Percentiles rank a stretch among this genome's conserved stretches.
Evolutionary conservation across 1,140 invertebrate species (phyloP).

Genomic region (Drosophila mojavensis): DNA sequence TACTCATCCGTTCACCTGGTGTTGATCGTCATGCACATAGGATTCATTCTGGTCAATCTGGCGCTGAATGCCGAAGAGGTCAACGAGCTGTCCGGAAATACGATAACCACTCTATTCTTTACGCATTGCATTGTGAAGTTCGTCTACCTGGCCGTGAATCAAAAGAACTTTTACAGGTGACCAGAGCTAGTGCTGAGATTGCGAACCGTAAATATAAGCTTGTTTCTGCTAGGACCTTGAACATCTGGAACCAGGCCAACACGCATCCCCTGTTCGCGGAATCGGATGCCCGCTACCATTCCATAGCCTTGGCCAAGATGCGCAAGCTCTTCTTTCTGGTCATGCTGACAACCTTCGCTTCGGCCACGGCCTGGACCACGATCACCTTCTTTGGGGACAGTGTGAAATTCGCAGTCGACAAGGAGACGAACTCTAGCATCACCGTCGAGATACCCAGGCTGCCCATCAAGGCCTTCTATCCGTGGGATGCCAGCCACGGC

Average conservation of each 20-base stretch:
- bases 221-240: conserved; percentile 86
- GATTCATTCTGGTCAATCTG: conserved; percentile 88
- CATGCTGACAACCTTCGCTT: conserved; percentile 86
- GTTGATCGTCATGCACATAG: conserved; percentile 88
- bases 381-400: conserved; percentile 92
- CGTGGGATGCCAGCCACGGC: conserved; percentile 89
- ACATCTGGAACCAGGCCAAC: conserved; percentile 92
- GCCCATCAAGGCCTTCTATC: conserved; percentile 90
- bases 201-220: background rate
- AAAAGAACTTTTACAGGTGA: conserved; percentile 90
- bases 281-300: conserved; percentile 90
- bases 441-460: conserved; percentile 89
- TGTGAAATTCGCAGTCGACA: conserved; percentile 87
- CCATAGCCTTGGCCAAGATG: conserved; percentile 90
- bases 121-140: conserved; percentile 90
- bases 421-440: conserved; percentile 89
- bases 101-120: conserved; percentile 92
- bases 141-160: conserved; percentile 89
- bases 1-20: conserved; percentile 87
- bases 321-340: conserved; percentile 89
- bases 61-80: conserved; percentile 89
- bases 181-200: background rate
- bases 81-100: conserved; percentile 91
- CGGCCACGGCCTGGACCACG: conserved; percentile 88
- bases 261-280: conserved; percentile 93